Evolutionary conservation across 2,113 vertebrate species (phyloP), one percentile per base, ranked within the genome.

Genomic region (Misgurnus anguillicaudatus): DNA sequence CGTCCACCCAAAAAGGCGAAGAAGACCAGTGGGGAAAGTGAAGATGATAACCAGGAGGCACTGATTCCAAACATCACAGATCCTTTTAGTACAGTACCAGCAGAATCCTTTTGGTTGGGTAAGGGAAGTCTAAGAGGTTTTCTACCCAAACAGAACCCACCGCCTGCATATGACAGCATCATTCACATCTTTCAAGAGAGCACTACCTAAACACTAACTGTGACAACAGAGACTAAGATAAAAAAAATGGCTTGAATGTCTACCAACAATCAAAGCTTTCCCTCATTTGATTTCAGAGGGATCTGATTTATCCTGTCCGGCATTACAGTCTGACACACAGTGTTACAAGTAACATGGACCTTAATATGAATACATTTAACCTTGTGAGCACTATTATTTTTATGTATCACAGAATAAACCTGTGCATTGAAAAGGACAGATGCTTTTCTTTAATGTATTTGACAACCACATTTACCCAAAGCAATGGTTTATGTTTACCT

Each of bases 111-210:
- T 86, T 98, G 96, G 96, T 89, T 97, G 82, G 95, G 91, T 13
- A 90, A 85, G 80, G 95, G 89, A 10, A 90, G 89, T 70, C 93
- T 97, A 4, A 95, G 94, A 48, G 88, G 92, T 24, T 95, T 95
- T 67, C 89, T 95, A 0, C 90, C 95, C 9, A 91, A 94, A 0
- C 94, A 94, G 73, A 94, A 92, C 0, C 94, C 95, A 0, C 96
- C 97, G 47, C 97, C 97, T 0, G 94, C 96, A 9, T 98, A 99
- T 5, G 94, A 98, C 84, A 95, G 94, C 45, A 94, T 98, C 85
- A 95, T 99, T 80, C 95, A 94, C 73, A 95, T 95, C 3, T 96
- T 96, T 78, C 93, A 95, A 39, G 95, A 98, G 75, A 92, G 92
- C 36, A 93, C 93, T 93, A 91, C 81, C 66, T 86, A 83, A 93